A percentile compares a stretch with the other conserved stretches of the same genome.
phyloP scores from a whole-genome alignment of 2,113 vertebrate species.

The Phrynosoma blainvillii region DNA sequence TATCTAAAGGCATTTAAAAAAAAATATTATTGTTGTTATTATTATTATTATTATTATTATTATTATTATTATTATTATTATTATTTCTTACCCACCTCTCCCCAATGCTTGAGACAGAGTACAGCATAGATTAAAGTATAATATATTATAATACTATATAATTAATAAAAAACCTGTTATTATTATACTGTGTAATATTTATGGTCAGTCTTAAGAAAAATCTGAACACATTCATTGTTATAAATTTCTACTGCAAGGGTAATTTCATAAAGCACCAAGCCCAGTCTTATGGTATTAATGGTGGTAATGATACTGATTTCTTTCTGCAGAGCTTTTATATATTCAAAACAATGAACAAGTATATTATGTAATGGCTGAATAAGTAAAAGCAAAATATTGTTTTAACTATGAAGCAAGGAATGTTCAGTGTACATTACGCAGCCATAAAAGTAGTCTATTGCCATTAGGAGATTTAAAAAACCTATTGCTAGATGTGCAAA shows the following conservation, averaged over 20 bases:
- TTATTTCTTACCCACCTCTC: no score
- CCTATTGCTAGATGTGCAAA: background rate
- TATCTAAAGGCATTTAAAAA: background rate
- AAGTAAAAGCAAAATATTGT: conserved; percentile 24
- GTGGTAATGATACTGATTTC: background rate
- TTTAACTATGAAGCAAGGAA: background rate
- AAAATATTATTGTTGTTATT: no score
- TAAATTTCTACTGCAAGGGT: background rate
- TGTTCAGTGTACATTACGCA: background rate
- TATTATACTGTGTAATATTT: background rate
- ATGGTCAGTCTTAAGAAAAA: background rate
- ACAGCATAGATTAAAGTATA: no score
- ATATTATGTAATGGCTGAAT: background rate
- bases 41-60: no score
- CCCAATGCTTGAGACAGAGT: no score
- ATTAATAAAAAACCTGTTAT: background rate
- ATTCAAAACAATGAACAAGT: background rate
- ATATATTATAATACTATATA: no score
- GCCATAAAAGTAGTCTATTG: background rate
- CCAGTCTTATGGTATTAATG: conserved; percentile 2
- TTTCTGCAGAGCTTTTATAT: background rate
- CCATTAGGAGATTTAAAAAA: conserved; percentile 10
- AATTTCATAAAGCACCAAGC: conserved; percentile 2
- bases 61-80: no score
- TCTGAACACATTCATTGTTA: background rate